These are phyloP conservation scores for Myotis daubentonii DNA, from an alignment of 2,797 vertebrate species.

Conservation along the genomic window DNA sequence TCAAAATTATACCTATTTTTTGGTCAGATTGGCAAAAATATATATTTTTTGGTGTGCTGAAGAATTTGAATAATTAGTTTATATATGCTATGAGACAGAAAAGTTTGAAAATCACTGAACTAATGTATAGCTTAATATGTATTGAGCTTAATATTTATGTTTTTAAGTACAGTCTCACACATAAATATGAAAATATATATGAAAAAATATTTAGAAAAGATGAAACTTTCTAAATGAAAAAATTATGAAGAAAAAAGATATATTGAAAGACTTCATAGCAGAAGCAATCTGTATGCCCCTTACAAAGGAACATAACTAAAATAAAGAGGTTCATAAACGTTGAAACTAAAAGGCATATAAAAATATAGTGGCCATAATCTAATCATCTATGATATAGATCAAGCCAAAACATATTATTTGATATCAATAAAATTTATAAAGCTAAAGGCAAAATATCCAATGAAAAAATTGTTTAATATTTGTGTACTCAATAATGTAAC, in stretches of 20 bases:
- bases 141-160: neutral
- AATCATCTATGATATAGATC: neutral
- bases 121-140: neutral
- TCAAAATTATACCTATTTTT: neutral
- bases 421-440: neutral
- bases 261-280: neutral
- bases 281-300: neutral
- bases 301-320: neutral
- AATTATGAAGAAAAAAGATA: neutral
- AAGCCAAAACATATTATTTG: neutral
- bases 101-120: neutral
- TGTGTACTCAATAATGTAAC: neutral
- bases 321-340: neutral
- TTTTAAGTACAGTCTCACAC: neutral
- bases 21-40: neutral
- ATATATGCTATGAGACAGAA: neutral
- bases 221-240: neutral
- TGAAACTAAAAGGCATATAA: neutral
- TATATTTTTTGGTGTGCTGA: neutral
- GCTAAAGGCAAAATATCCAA: neutral
- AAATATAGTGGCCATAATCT: neutral
- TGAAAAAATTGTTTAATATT: neutral
- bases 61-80: neutral
- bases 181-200: neutral
- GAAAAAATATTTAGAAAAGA: constrained; percentile 31